A percentile compares a stretch with the other conserved stretches of the same genome.
These are phyloP conservation scores for Tipula lateralis DNA, from an alignment of 2,888 invertebrate genomes.

Conservation along the genomic window DNA sequence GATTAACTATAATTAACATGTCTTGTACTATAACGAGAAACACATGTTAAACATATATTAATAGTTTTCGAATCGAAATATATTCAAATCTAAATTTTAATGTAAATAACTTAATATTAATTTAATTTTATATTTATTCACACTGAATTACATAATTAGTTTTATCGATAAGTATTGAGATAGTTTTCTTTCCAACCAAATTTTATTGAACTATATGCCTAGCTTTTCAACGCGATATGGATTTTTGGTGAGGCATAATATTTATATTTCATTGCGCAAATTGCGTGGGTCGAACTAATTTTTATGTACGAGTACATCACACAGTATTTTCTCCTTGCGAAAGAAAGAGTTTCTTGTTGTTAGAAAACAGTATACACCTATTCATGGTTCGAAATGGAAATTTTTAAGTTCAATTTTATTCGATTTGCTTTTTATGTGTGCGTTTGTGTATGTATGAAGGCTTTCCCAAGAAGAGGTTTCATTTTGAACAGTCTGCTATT, in stretches of 20 bases:
- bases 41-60: not conserved
- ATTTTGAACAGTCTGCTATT: no score
- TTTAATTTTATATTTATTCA: not conserved
- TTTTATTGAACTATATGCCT: not conserved
- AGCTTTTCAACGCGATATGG: no score
- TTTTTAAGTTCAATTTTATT: not conserved
- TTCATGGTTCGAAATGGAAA: not conserved
- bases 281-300: not conserved
- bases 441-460: no score
- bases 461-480: no score
- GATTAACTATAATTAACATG: no score
- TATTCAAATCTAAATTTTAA: not conserved
- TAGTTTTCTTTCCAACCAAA: not conserved
- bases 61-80: not conserved
- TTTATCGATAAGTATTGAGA: not conserved
- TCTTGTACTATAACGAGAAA: not conserved
- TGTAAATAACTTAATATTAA: conserved; percentile 4
- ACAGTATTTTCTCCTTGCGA: not conserved
- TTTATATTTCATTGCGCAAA: not conserved
- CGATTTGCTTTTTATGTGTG: not conserved
- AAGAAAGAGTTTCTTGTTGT: not conserved
- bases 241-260: no score
- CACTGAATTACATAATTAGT: not conserved
- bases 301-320: no score
- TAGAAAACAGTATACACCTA: not conserved